Percentiles rank a stretch among this genome's conserved stretches.
Conservation (phyloP, 1,140 invertebrate genomes). For the Drosophila sulfurigaster region DNA sequence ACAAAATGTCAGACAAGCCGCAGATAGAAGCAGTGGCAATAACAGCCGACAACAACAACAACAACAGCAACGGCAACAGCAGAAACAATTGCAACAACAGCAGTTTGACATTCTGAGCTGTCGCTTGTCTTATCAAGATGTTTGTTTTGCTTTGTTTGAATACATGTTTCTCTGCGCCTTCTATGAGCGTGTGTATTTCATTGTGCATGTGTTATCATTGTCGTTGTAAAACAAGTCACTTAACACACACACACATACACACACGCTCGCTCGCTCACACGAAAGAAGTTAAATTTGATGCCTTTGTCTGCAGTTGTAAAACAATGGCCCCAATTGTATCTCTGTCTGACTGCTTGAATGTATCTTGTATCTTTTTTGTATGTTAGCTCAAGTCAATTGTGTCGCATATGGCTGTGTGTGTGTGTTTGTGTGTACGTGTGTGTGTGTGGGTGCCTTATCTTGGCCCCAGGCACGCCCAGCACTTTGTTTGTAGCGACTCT, state of each 20-base stretch:
- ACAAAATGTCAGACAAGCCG: slow-evolving; percentile 73
- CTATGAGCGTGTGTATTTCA: slow-evolving; percentile 19
- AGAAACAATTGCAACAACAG: slow-evolving; percentile 33
- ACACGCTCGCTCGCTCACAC: slow-evolving; percentile 5
- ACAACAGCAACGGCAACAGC: slow-evolving; percentile 15
- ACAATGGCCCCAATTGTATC: slow-evolving; percentile 75
- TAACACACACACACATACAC: slow-evolving; percentile 58
- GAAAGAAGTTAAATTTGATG: slow-evolving; percentile 77
- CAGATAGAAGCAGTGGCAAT: slow-evolving; percentile 50
- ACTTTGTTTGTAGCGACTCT: slow-evolving; percentile 27
- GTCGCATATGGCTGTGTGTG: slow-evolving; percentile 56
- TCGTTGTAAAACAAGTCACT: slow-evolving; percentile 79
- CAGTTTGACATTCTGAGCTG: slow-evolving; percentile 43
- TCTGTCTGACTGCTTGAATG: slow-evolving; percentile 39
- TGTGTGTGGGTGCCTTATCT: slow-evolving; percentile 59
- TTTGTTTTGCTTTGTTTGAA: slow-evolving; percentile 34
- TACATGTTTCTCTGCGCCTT: slow-evolving; percentile 29
- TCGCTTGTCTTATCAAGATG: slow-evolving; percentile 63
- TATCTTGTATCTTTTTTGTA: slow-evolving; percentile 71
- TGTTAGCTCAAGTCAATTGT: slow-evolving; percentile 75
- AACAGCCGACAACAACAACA: slow-evolving; percentile 14
- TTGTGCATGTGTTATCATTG: slow-evolving; percentile 68
- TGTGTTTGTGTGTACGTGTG: slow-evolving; percentile 25
- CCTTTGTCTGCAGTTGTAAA: slow-evolving; percentile 78
- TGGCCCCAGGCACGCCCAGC: slow-evolving; percentile 61